phyloP scores from a whole-genome alignment of 2,113 vertebrate genomes.

The Otocyon megalotis region DNA sequence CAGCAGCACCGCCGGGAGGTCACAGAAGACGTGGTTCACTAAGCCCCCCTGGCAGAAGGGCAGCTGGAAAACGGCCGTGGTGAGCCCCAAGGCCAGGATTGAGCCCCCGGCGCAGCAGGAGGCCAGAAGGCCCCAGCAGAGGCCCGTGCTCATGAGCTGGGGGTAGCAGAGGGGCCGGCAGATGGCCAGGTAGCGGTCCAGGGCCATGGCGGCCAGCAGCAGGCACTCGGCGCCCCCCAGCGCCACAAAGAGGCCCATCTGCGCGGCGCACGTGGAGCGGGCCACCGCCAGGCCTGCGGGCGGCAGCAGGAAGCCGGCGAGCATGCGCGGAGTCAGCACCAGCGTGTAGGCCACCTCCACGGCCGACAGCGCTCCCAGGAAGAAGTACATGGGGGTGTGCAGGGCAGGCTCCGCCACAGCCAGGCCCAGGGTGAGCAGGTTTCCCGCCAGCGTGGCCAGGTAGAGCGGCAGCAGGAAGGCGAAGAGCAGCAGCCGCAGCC shows the following conservation, averaged over 20 bases:
- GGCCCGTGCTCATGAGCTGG: slow-evolving; percentile 60
- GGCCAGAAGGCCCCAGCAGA: slow-evolving; percentile 67
- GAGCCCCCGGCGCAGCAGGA: slow-evolving; percentile 65
- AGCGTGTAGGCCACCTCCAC: slow-evolving; percentile 75
- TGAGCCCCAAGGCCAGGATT: slow-evolving; percentile 54
- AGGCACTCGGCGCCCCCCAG: slow-evolving; percentile 77
- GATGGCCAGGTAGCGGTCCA: slow-evolving; percentile 80
- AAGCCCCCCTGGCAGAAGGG: slow-evolving; percentile 68
- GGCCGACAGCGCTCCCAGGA: slow-evolving; percentile 57
- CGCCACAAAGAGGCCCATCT: slow-evolving; percentile 78
- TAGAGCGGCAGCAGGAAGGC: slow-evolving; percentile 64
- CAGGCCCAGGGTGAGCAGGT: slow-evolving; percentile 72
- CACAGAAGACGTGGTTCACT: slow-evolving; percentile 76
- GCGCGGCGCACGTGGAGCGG: slow-evolving; percentile 64
- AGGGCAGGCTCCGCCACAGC: slow-evolving; percentile 39
- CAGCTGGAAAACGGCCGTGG: slow-evolving; percentile 57
- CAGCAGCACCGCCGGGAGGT: slow-evolving; percentile 61
- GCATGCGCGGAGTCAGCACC: slow-evolving; percentile 65
- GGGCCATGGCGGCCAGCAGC: slow-evolving; percentile 76
- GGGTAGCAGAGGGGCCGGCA: slow-evolving; percentile 75
- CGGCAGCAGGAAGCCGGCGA: slow-evolving; percentile 70
- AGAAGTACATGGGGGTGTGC: slow-evolving; percentile 78
- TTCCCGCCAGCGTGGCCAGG: slow-evolving; percentile 65
- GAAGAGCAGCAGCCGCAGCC: slow-evolving; percentile 60
- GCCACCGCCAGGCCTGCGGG: slow-evolving; percentile 58